phyloP scores from a whole-genome alignment of 2,113 vertebrate genomes.

The Dromiciops gliroides region DNA sequence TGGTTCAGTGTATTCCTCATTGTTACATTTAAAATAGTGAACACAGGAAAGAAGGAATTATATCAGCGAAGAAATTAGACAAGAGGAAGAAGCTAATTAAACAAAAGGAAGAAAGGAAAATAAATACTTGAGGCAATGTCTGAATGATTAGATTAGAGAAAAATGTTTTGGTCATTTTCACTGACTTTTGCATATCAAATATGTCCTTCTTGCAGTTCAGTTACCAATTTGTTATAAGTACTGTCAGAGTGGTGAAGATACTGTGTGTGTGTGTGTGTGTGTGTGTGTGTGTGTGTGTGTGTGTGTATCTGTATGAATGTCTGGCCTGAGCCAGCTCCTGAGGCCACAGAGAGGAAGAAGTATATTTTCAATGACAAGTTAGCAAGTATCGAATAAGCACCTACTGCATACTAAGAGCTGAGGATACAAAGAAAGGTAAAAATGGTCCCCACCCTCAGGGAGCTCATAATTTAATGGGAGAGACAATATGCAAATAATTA shows the following conservation, averaged over 20 bases:
- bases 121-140: not conserved
- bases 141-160: not conserved
- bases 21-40: not conserved
- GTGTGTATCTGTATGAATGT: not conserved
- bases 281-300: no score
- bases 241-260: not conserved
- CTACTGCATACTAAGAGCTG: not conserved
- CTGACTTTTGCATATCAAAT: not conserved
- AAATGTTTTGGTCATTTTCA: not conserved
- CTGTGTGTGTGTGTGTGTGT: no score
- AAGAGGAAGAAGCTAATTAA: not conserved
- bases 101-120: not conserved
- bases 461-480: not conserved
- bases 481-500: not conserved
- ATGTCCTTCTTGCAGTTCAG: not conserved
- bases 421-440: not conserved
- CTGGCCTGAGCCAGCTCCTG: not conserved
- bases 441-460: not conserved
- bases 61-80: not conserved
- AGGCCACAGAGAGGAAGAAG: not conserved
- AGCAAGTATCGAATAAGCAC: not conserved
- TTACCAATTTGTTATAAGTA: not conserved
- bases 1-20: not conserved
- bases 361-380: not conserved
- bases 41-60: not conserved